Evolutionary conservation across 2,113 vertebrate species (phyloP).

Genomic region (Edolisoma coerulescens): DNA sequence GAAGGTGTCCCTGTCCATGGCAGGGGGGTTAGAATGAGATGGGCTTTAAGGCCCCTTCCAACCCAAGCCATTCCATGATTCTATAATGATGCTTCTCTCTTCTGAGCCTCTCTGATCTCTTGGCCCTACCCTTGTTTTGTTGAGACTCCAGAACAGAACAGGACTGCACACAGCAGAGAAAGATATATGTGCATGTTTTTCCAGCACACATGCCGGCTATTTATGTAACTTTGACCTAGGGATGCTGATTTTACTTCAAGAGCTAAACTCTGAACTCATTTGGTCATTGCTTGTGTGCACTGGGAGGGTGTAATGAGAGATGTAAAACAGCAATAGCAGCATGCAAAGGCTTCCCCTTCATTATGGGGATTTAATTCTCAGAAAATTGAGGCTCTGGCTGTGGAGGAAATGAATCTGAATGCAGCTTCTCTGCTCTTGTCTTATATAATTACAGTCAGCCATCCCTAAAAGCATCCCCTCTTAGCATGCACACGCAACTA

Average conservation of each 20-base stretch:
- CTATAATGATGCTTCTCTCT: background rate
- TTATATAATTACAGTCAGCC: slow-evolving; percentile 37
- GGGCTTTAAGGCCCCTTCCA: background rate
- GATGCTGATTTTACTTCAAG: background rate
- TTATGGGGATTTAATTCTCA: slow-evolving; percentile 20
- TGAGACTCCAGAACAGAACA: background rate
- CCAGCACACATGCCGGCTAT: background rate
- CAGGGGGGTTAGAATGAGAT: background rate
- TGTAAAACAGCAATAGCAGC: background rate
- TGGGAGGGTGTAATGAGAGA: background rate
- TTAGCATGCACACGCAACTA: background rate
- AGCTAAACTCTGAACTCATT: background rate
- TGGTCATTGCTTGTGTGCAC: background rate
- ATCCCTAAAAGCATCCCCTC: slow-evolving; percentile 27
- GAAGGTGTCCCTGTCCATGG: background rate
- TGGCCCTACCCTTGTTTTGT: background rate
- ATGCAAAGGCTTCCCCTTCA: background rate
- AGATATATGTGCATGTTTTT: background rate
- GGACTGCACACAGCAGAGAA: background rate
- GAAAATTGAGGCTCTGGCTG: slow-evolving; percentile 30
- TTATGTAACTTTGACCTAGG: background rate
- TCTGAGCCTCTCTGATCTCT: background rate
- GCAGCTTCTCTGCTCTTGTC: slow-evolving; percentile 32
- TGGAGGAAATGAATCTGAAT: slow-evolving; percentile 11
- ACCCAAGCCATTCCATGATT: background rate